Evolutionary conservation across 2,113 vertebrate genomes (phyloP).

Genomic region (Paradisaea rubra): DNA sequence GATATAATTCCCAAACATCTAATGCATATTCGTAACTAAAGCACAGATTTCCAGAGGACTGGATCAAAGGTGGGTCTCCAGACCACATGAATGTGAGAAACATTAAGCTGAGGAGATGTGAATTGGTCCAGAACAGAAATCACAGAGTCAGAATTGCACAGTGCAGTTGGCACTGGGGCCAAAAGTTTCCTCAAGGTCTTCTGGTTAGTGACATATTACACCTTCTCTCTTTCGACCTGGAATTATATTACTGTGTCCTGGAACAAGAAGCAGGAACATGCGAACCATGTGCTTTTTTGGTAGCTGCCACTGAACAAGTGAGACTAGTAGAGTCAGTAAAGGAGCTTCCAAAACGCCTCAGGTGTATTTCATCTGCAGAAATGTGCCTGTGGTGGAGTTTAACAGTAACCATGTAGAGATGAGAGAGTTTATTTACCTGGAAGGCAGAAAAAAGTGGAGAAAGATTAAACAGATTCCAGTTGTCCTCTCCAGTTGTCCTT

Average conservation of each 20-base stretch:
- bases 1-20: neutral
- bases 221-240: neutral
- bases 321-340: neutral
- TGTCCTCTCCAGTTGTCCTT: neutral
- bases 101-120: neutral
- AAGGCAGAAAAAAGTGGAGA: neutral
- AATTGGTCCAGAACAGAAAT: neutral
- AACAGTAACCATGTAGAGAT: neutral
- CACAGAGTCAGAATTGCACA: neutral
- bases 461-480: neutral
- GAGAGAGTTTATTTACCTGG: neutral
- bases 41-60: neutral
- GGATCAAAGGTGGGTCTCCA: slow-evolving; percentile 4
- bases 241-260: neutral
- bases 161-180: neutral
- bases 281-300: neutral
- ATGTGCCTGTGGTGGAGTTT: neutral
- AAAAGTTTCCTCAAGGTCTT: neutral
- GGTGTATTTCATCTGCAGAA: neutral
- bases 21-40: neutral
- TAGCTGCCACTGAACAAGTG: neutral
- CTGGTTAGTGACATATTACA: neutral
- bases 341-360: neutral
- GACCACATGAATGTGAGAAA: neutral
- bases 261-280: neutral